Evolutionary conservation across 2,888 invertebrate species (phyloP), one percentile per base, ranked within the genome.

Genomic region (Nebria salina): DNA sequence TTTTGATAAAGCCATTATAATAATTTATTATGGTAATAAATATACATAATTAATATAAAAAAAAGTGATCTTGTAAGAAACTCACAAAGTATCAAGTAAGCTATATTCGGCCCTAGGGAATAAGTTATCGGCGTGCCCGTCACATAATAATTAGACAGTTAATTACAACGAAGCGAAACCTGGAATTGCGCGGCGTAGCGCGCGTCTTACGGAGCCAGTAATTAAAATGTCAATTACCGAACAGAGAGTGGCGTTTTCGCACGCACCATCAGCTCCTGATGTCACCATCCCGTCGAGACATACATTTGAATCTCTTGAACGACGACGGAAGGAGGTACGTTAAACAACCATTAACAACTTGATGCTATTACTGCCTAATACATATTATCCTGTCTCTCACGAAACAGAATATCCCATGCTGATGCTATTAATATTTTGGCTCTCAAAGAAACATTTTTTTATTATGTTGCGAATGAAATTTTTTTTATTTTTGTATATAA

Each of bases 221-320:
- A 72, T 72, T 72, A 72, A 72, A 72, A 72, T 72, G 15, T 72
- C 72, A 72, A 72, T 72, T 72, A 72, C 26, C 20, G 72, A 72
- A 72, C 72, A n/a, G 26, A 26, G 26, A 34, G 72, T 25, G 34
- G 41, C 34, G 54, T 54, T 54, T 54, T 54, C 54, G 54, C 54
- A 54, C 54, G 54, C 54, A 54, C 54, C 54, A 54, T 68, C 68
- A 68, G n/a, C 7, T 26, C 11, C 20, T 68, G 20, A 68, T 20
- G 26, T 68, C 26, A 25, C 26, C 68, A 20, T 26, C 68, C 68
- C 68, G 26, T 70, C 77, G 65, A 72, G 72, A 72, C 77, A 77
- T 65, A 77, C 73, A 73, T 65, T 20, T 68, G 68, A 68, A 68
- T 25, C 68, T 68, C 43, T 54, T 13, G 54, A 54, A 54, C 54